Conservation (phyloP, 2,113 vertebrate genomes). For the Jaculus jaculus region DNA sequence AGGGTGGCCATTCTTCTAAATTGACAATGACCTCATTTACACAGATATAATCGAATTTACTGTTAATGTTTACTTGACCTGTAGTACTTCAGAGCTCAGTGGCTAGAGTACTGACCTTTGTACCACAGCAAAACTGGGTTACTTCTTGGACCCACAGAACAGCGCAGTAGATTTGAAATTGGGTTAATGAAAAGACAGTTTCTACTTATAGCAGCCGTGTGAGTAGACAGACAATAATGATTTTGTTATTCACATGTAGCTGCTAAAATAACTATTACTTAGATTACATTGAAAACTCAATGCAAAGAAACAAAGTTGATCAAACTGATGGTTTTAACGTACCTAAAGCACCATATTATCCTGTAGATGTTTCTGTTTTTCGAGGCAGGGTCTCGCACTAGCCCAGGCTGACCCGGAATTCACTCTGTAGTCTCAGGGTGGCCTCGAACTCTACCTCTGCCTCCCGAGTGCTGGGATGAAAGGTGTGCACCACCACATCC, state of each 20-base stretch:
- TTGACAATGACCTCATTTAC: conserved; percentile 31
- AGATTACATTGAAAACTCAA: conserved; percentile 25
- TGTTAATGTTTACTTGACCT: neutral
- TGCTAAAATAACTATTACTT: conserved; percentile 35
- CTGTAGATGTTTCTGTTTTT: neutral
- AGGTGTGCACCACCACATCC: no score
- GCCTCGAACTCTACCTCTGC: no score
- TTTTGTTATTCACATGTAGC: conserved; percentile 27
- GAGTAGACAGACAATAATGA: conserved; percentile 37
- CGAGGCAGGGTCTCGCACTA: no score
- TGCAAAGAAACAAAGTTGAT: conserved; percentile 25
- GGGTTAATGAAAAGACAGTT: conserved; percentile 33
- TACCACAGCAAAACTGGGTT: neutral
- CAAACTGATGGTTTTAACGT: conserved; percentile 19
- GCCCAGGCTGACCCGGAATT: no score
- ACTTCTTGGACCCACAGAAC: conserved; percentile 6
- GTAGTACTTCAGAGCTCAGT: neutral
- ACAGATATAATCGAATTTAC: neutral
- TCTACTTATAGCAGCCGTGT: neutral
- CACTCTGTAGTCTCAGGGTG: no score
- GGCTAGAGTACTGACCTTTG: neutral
- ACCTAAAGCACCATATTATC: conserved; percentile 22
- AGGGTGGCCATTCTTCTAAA: conserved; percentile 18
- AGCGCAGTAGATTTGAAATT: conserved; percentile 18
- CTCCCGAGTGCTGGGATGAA: no score